Evolutionary conservation across 2,888 invertebrate species (phyloP).

Genomic region (Hoplodrina ambigua): DNA sequence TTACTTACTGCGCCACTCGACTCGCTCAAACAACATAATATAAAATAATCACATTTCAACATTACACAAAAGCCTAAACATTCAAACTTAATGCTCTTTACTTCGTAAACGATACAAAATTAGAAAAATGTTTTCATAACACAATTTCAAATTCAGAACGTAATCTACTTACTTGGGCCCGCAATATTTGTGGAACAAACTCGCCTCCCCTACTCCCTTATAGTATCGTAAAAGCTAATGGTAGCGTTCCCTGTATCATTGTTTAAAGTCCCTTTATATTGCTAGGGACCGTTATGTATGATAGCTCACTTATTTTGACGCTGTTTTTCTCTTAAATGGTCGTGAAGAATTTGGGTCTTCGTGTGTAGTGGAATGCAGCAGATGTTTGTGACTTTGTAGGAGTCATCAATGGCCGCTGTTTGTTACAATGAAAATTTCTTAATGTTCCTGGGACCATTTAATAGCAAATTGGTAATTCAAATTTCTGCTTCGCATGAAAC

Average conservation of each 20-base stretch:
- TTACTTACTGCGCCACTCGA: neutral
- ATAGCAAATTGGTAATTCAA: too few relatives aligned
- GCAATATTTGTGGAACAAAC: conserved; percentile 65
- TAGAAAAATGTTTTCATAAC: conserved; percentile 60
- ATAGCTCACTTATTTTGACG: conserved; percentile 59
- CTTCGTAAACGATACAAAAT: conserved; percentile 48
- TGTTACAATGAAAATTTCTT: neutral
- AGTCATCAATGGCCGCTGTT: neutral
- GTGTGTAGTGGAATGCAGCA: neutral
- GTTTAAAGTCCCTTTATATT: conserved; percentile 70
- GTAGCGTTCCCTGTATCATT: conserved; percentile 75
- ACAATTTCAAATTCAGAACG: conserved; percentile 52
- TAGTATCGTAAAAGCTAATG: conserved; percentile 78
- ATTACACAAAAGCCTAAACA: conserved; percentile 26
- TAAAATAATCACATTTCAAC: conserved; percentile 31
- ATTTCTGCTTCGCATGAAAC: too few relatives aligned
- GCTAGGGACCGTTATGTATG: conserved; percentile 65
- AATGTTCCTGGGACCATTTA: neutral
- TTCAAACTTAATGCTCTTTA: conserved; percentile 35
- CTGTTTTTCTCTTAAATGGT: conserved; percentile 38
- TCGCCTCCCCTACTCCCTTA: conserved; percentile 66
- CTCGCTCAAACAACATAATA: conserved; percentile 11
- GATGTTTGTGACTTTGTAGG: neutral
- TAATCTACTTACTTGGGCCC: conserved; percentile 63
- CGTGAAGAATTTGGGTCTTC: conserved; percentile 16